phyloP scores from a whole-genome alignment of 2,888 invertebrate species.

The Tetragnatha montana region DNA sequence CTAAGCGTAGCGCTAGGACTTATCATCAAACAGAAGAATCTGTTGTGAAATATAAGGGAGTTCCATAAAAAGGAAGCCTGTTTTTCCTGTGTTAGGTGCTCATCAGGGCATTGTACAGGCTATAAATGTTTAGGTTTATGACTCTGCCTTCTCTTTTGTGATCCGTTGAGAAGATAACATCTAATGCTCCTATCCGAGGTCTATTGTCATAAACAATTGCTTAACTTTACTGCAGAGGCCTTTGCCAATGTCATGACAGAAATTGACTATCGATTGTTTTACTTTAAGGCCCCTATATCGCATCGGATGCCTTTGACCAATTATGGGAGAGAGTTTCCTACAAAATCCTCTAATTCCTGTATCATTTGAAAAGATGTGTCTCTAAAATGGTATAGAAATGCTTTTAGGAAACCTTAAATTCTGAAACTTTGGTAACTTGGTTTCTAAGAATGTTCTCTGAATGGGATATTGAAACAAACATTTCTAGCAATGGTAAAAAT shows the following conservation, averaged over 20 bases:
- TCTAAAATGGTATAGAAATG: too few relatives aligned
- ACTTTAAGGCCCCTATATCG: background rate
- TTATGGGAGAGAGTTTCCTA: background rate
- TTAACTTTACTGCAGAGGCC: slow-evolving; percentile 23
- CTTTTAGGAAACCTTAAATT: too few relatives aligned
- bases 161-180: slow-evolving; percentile 28
- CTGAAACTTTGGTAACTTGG: too few relatives aligned
- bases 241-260: background rate
- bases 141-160: slow-evolving; percentile 8
- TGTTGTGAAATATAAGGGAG: slow-evolving; percentile 4
- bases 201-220: slow-evolving; percentile 32
- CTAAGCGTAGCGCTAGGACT: background rate
- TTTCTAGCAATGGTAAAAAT: too few relatives aligned
- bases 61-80: slow-evolving; percentile 20
- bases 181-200: slow-evolving; percentile 30
- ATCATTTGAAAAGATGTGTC: too few relatives aligned
- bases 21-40: background rate
- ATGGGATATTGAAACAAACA: too few relatives aligned
- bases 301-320: background rate
- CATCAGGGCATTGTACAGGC: slow-evolving; percentile 33
- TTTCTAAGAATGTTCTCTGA: too few relatives aligned
- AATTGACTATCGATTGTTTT: background rate
- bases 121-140: slow-evolving; percentile 54
- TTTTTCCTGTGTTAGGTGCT: slow-evolving; percentile 4
- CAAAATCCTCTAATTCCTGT: too few relatives aligned